These are phyloP conservation scores for Bagarius yarrelli DNA, from an alignment of 2,113 vertebrate genomes.

Conservation along the genomic window DNA sequence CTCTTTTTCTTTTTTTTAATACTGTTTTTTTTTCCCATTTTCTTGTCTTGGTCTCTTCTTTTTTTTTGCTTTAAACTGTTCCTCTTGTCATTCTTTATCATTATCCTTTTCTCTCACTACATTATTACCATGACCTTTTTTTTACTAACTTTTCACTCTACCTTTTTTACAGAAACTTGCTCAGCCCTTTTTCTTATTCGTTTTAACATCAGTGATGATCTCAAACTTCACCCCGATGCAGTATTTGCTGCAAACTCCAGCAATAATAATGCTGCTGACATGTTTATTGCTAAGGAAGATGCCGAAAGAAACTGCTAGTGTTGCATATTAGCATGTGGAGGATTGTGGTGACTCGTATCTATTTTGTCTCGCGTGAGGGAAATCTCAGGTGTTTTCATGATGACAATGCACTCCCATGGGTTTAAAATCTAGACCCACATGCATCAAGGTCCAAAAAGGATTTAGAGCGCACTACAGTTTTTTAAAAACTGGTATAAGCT, in stretches of 20 bases:
- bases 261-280: constrained; percentile 12
- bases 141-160: not conserved
- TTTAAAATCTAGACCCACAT: not conserved
- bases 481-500: no score
- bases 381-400: constrained; percentile 11
- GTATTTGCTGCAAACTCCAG: not conserved
- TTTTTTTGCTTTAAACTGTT: not conserved
- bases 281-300: not conserved
- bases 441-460: not conserved
- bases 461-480: not conserved
- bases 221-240: not conserved
- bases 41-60: no score
- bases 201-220: not conserved
- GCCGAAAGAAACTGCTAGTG: not conserved
- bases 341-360: constrained; percentile 14
- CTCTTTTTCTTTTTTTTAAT: no score
- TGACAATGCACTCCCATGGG: not conserved
- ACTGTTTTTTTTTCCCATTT: no score
- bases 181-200: not conserved
- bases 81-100: not conserved
- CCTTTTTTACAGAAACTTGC: not conserved
- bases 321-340: constrained; percentile 4
- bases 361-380: not conserved
- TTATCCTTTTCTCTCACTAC: not conserved
- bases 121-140: no score